Evolutionary conservation across 2,797 vertebrate genomes (phyloP).

Genomic region (Phylloscopus collybita): DNA sequence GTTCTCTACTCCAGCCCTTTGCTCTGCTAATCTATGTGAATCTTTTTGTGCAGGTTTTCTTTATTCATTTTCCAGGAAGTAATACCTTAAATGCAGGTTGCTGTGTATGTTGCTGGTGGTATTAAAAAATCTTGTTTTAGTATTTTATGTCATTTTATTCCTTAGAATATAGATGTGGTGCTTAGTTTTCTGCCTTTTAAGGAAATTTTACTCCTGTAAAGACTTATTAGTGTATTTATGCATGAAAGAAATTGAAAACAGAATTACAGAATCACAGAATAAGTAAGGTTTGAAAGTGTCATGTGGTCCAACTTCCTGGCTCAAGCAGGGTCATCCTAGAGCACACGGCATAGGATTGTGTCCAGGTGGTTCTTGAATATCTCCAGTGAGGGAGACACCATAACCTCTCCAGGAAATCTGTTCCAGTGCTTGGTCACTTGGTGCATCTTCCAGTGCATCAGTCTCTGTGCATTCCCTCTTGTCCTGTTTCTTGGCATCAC

Average conservation of each 20-base stretch:
- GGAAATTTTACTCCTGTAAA: background rate
- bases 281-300: background rate
- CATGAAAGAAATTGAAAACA: background rate
- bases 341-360: background rate
- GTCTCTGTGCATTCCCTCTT: background rate
- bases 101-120: background rate
- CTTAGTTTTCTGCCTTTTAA: background rate
- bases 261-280: background rate
- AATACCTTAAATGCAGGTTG: background rate
- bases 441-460: background rate
- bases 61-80: background rate
- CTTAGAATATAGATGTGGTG: background rate
- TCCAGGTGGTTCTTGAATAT: background rate
- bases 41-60: background rate
- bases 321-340: background rate
- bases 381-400: background rate
- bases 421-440: background rate
- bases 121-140: background rate
- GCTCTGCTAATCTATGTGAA: background rate
- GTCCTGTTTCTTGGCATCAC: background rate
- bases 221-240: background rate
- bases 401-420: background rate
- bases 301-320: background rate
- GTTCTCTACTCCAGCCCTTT: background rate
- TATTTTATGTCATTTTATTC: background rate